A percentile compares a stretch with the other conserved stretches of the same genome.
phyloP scores from a whole-genome alignment of 2,113 vertebrate genomes.

The Odocoileus hemionus region DNA sequence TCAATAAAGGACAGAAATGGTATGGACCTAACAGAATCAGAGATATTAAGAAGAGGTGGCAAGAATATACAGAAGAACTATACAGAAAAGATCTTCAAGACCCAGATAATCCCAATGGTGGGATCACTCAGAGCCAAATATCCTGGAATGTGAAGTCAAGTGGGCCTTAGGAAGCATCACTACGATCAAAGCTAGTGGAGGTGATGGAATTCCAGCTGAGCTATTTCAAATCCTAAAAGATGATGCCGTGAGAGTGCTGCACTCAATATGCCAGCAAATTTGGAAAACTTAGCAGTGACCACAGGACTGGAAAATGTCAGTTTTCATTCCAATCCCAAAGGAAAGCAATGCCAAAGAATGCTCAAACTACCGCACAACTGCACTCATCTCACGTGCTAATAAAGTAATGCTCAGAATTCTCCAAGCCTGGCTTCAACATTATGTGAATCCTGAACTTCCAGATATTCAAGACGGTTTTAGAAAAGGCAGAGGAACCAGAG shows the following conservation, averaged over 20 bases:
- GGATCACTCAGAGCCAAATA: neutral
- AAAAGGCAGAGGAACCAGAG: no score
- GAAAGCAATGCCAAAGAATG: no score
- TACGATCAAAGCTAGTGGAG: neutral
- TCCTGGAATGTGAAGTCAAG: neutral
- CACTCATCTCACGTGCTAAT: no score
- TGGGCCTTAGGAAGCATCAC: neutral
- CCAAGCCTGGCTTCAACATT: no score
- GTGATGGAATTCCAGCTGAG: neutral
- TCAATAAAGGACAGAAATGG: neutral
- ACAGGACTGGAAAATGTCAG: neutral
- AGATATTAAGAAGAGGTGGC: neutral
- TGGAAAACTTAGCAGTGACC: neutral
- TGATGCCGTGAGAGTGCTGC: neutral
- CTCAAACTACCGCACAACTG: no score
- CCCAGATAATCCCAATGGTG: neutral
- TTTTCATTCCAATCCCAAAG: no score
- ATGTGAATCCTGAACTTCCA: no score
- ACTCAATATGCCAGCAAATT: neutral
- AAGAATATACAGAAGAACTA: neutral
- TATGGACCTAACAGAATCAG: neutral
- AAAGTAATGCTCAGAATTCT: no score
- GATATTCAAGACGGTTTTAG: no score
- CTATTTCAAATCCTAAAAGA: neutral
- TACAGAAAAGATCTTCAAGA: neutral